Conservation (phyloP, 2,888 invertebrate species). For the Lochmaea crataegi region DNA sequence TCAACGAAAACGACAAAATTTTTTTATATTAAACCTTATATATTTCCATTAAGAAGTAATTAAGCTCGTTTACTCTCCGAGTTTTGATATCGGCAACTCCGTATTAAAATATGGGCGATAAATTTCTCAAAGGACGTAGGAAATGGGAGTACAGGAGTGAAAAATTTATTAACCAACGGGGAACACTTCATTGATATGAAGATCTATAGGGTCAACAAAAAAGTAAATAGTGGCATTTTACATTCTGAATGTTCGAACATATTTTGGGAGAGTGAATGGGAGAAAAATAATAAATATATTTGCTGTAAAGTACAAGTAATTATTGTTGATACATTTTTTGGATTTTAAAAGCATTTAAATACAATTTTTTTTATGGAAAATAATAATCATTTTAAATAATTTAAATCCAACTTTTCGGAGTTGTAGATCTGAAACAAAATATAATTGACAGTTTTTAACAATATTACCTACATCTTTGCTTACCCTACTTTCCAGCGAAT, state of each 20-base stretch:
- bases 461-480: constrained; percentile 4
- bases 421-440: constrained; percentile 14
- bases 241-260: background rate
- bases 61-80: background rate
- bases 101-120: constrained; percentile 4
- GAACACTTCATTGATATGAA: background rate
- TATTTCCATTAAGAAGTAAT: constrained; percentile 1
- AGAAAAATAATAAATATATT: too few relatives aligned
- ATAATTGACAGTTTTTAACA: too few relatives aligned
- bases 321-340: too few relatives aligned
- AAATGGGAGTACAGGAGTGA: background rate
- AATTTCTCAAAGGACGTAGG: background rate
- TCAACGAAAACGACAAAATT: too few relatives aligned
- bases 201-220: background rate
- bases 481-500: constrained; percentile 54
- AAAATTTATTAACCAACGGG: background rate
- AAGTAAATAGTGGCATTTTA: background rate
- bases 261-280: too few relatives aligned
- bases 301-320: too few relatives aligned
- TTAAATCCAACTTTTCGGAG: constrained; percentile 22
- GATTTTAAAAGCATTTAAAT: too few relatives aligned
- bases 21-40: too few relatives aligned
- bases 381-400: too few relatives aligned
- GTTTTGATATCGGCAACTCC: background rate
- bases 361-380: too few relatives aligned